Conservation (phyloP, 2,113 vertebrate species). For the Scopus umbretta region DNA sequence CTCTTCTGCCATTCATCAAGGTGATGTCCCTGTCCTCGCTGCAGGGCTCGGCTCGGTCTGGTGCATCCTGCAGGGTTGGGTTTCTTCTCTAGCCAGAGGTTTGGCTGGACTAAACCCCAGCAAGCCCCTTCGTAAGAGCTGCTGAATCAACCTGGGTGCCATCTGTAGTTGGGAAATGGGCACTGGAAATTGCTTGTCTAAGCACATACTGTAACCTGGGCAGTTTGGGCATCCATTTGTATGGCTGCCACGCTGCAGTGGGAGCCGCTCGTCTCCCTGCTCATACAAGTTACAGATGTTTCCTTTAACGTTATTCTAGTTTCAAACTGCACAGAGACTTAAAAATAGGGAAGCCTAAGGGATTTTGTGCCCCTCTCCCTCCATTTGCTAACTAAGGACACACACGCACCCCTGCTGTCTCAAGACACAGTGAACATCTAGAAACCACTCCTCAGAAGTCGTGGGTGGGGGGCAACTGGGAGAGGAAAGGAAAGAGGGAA, state of each 20-base stretch:
- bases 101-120: neutral
- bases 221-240: neutral
- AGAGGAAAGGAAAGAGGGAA: neutral
- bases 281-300: neutral
- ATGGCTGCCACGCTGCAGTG: no score
- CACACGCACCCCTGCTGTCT: rapidly evolving
- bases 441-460: neutral
- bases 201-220: neutral
- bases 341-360: neutral
- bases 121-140: neutral
- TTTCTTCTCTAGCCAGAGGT: neutral
- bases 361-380: neutral
- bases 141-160: neutral
- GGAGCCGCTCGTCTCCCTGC: neutral
- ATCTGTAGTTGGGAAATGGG: neutral
- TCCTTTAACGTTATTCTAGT: neutral
- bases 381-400: neutral
- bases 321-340: neutral
- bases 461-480: no score
- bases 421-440: neutral
- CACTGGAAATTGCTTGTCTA: neutral
- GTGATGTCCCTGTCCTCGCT: neutral
- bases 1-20: rapidly evolving
- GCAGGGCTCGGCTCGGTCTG: neutral
- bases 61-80: no score